Evolutionary conservation across 2,888 invertebrate genomes (phyloP).

Genomic region (Mesorhabditis sp.): DNA sequence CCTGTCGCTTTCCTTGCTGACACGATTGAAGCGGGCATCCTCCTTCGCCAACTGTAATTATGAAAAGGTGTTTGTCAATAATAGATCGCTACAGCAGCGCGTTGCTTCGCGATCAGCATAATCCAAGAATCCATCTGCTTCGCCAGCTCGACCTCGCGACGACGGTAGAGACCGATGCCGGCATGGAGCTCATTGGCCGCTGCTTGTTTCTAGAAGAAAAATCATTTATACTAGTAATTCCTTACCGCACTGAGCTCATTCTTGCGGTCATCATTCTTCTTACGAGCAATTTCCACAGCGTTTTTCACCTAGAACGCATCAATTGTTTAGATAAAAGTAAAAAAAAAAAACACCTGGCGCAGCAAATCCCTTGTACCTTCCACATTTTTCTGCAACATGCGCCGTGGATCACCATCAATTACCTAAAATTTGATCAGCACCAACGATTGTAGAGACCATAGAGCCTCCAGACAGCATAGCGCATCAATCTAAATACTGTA

Average conservation of each 20-base stretch:
- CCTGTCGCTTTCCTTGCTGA: background rate
- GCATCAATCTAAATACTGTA: too few species aligned
- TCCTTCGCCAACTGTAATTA: background rate
- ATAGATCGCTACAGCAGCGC: background rate
- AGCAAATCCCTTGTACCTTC: background rate
- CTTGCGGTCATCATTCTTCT: background rate
- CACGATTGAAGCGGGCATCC: background rate
- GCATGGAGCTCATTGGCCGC: slow-evolving; percentile 3
- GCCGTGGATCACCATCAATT: background rate
- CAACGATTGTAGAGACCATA: too few species aligned
- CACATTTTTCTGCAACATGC: background rate
- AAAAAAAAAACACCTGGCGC: too few species aligned
- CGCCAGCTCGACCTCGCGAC: background rate
- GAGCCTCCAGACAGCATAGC: too few species aligned
- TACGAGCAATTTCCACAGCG: background rate
- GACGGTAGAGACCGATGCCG: background rate
- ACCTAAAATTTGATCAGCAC: too few species aligned
- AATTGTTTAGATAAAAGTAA: background rate
- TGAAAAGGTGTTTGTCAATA: background rate
- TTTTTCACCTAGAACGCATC: background rate
- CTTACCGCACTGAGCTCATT: background rate
- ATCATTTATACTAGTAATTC: background rate
- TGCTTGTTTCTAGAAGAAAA: background rate
- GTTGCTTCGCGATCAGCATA: background rate
- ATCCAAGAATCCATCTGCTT: background rate